These are phyloP conservation scores for Rachycentron canadum DNA, from an alignment of 2,797 vertebrate genomes.

Conservation along the genomic window DNA sequence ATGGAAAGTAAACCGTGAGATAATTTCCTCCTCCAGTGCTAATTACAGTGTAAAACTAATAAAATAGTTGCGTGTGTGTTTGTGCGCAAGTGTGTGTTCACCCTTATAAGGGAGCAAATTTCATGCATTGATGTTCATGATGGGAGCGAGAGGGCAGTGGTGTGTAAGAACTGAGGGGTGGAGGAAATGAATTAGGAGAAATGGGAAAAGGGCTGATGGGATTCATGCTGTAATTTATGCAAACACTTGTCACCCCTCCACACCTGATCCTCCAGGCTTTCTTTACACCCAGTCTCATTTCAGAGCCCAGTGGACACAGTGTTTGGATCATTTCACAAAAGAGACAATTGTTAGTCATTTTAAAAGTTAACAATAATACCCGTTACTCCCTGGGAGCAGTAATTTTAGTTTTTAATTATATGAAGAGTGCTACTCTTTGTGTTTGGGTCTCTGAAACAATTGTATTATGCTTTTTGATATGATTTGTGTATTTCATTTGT, in stretches of 20 bases:
- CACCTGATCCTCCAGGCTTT: conserved; percentile 49
- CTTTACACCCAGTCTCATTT: conserved; percentile 46
- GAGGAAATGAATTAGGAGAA: conserved; percentile 47
- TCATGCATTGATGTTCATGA: conserved; percentile 39
- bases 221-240: conserved; percentile 59
- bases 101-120: conserved; percentile 27
- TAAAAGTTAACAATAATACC: conserved; percentile 24
- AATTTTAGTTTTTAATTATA: conserved; percentile 22
- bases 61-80: conserved; percentile 12
- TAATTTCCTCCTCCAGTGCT: conserved; percentile 36
- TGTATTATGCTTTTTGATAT: not conserved
- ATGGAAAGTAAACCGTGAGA: conserved; percentile 43
- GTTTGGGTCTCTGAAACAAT: not conserved
- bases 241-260: conserved; percentile 40
- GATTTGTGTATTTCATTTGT: no score
- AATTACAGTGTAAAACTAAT: conserved; percentile 51
- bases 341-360: conserved; percentile 39
- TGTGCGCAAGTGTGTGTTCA: conserved; percentile 14
- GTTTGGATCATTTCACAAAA: conserved; percentile 26
- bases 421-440: conserved; percentile 3
- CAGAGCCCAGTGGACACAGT: conserved; percentile 40
- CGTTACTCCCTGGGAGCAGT: conserved; percentile 16
- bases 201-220: conserved; percentile 28
- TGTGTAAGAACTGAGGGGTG: conserved; percentile 14
- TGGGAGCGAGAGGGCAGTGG: conserved; percentile 33